Evolutionary conservation across 2,113 vertebrate genomes (phyloP).

Genomic region (Psittacara wagleri): DNA sequence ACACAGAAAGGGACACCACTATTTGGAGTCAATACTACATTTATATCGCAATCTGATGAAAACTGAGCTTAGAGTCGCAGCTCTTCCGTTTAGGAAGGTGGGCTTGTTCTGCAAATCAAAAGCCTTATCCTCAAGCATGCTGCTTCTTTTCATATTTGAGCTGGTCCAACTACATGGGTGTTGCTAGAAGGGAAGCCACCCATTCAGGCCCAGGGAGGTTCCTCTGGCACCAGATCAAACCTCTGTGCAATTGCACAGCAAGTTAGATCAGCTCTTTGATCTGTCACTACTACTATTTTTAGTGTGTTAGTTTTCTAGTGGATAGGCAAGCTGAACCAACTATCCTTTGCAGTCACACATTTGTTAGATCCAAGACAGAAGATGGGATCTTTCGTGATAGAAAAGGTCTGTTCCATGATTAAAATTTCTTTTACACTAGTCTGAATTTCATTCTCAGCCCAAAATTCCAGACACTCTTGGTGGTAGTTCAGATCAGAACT

Average conservation of each 20-base stretch:
- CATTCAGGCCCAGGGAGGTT: background rate
- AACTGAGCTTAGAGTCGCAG: background rate
- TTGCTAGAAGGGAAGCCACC: background rate
- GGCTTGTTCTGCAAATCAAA: background rate
- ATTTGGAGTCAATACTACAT: background rate
- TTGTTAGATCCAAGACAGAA: background rate
- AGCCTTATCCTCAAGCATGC: background rate
- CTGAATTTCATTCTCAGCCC: background rate
- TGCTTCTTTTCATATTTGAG: background rate
- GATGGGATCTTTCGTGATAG: background rate
- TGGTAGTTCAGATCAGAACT: background rate
- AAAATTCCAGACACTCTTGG: background rate
- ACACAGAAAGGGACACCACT: background rate
- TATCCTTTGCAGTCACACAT: background rate
- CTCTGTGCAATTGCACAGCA: no score
- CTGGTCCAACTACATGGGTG: background rate
- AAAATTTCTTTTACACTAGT: background rate
- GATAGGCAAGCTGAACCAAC: background rate
- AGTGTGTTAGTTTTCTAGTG: background rate
- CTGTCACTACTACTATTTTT: background rate
- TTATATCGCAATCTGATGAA: background rate
- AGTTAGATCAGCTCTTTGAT: background rate
- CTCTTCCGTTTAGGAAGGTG: background rate
- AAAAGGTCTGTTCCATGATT: background rate
- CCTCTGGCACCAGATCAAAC: background rate